Base-by-base conservation (phyloP, 2,113 vertebrate genomes). In the Cranoglanis bouderius region DNA sequence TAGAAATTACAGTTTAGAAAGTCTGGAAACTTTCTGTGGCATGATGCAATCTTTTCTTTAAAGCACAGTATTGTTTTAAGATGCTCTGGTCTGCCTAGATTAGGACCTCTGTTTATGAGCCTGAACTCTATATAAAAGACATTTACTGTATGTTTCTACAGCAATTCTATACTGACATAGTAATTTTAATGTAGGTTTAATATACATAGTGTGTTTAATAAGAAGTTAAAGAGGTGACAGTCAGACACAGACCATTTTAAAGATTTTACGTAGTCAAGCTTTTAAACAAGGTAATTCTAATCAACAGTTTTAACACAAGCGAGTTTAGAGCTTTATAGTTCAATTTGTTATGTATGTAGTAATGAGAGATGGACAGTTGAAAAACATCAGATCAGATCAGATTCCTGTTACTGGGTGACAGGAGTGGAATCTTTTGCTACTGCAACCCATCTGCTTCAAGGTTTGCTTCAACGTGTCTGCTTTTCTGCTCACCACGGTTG, bases 1-100 rank as follows among this genome's bases (percentile, higher is more conserved):
- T 49, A 61, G 67, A 86, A 90, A 88, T 85, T 67, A 83, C 55
- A 89, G 67, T 80, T 85, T 89, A 82, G 55, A 67, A 91, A 87
- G 87, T 89, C 87, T 26, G 78, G 59, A 89, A 91, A 87, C 83
- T 90, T 90, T 89, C 40, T 87, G 81, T 38, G 10, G 86, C 38
- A 74, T 89, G 88, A 91, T 89, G 86, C 86, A 89, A 89, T 83
- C 63, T 43, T 70, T 85, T 57, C 32, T 29, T 61, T 67, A 77
- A 82, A 87, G 55, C n/a, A 63, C 55, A 32, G 74, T 51, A 75
- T 77, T 91, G 74, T 91, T 88, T 84, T 85, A 61, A 32, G 51
- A 46, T 32, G 40, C 40, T 51, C 9, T 32, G n/a, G n/a, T n/a
- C 2, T 86, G 55, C n/a, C 3, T 43, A 84, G 59, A 67, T 26